Percentiles rank a stretch among this genome's conserved stretches.
Evolutionary conservation across 2,888 invertebrate genomes (phyloP).

Genomic region (Drosophila anomalipes): DNA sequence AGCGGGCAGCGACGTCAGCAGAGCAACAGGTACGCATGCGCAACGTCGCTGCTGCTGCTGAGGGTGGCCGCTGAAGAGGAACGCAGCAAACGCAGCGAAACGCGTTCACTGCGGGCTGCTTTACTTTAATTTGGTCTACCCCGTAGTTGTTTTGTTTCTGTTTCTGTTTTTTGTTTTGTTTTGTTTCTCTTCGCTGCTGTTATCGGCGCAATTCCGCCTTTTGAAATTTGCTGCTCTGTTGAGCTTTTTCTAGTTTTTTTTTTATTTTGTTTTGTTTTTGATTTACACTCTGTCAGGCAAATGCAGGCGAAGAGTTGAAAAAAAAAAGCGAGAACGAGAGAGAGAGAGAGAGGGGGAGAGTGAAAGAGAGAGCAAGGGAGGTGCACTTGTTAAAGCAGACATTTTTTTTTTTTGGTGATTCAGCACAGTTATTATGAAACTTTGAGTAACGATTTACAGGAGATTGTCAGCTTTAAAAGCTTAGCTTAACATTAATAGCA

Average conservation of each 20-base stretch:
- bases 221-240: conserved; percentile 79
- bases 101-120: conserved; percentile 77
- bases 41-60: conserved; percentile 38
- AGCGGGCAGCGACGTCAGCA: conserved; percentile 32
- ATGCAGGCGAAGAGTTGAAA: conserved; percentile 13
- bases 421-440: background rate
- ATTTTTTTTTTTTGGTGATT: background rate
- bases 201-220: conserved; percentile 79
- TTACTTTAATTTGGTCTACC: conserved; percentile 65
- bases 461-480: background rate
- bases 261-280: conserved; percentile 40
- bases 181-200: conserved; percentile 40
- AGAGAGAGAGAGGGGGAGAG: background rate
- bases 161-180: conserved; percentile 25
- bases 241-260: conserved; percentile 56
- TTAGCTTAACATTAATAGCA: background rate
- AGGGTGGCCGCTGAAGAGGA: conserved; percentile 71
- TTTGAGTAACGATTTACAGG: background rate
- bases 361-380: background rate
- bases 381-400: conserved; percentile 21
- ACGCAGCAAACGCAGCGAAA: conserved; percentile 78
- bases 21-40: conserved; percentile 60
- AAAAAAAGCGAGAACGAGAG: background rate
- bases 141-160: conserved; percentile 28
- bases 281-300: conserved; percentile 53